These are phyloP conservation scores for Escarpia spicata DNA, from an alignment of 2,888 invertebrate genomes.

Conservation along the genomic window DNA sequence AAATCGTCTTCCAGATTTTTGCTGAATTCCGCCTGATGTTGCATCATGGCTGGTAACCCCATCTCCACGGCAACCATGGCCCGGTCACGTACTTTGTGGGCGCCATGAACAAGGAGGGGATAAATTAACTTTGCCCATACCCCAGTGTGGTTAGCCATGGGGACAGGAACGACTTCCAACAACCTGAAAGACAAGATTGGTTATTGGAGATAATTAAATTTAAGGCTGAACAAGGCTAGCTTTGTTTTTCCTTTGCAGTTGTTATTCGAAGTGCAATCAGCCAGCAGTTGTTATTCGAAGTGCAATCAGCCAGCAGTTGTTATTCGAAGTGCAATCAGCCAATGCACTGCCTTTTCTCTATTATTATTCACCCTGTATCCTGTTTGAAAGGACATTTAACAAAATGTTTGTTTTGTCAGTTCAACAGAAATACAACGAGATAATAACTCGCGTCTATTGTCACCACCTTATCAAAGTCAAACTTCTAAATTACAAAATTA, in stretches of 20 bases:
- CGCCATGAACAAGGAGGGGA: slow-evolving; percentile 48
- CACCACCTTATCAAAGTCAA: not conserved
- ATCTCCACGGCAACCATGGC: slow-evolving; percentile 47
- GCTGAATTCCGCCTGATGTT: slow-evolving; percentile 43
- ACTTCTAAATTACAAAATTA: not conserved
- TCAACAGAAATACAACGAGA: no score
- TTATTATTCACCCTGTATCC: no score
- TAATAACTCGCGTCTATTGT: no score
- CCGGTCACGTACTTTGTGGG: slow-evolving; percentile 49
- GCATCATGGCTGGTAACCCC: slow-evolving; percentile 37
- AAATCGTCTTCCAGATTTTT: slow-evolving; percentile 45
- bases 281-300: no score
- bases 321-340: no score
- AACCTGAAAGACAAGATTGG: slow-evolving; percentile 44
- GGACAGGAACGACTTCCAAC: slow-evolving; percentile 48
- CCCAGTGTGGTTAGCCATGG: slow-evolving; percentile 42
- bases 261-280: no score
- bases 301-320: no score
- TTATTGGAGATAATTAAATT: not conserved
- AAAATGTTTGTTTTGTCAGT: no score
- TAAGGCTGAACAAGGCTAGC: no score
- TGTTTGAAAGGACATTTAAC: no score
- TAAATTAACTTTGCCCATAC: slow-evolving; percentile 52
- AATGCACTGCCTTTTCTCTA: no score
- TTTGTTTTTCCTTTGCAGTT: no score